These are phyloP conservation scores for Armadillidium nasatum DNA, from an alignment of 1,140 invertebrate species.

Conservation along the genomic window DNA sequence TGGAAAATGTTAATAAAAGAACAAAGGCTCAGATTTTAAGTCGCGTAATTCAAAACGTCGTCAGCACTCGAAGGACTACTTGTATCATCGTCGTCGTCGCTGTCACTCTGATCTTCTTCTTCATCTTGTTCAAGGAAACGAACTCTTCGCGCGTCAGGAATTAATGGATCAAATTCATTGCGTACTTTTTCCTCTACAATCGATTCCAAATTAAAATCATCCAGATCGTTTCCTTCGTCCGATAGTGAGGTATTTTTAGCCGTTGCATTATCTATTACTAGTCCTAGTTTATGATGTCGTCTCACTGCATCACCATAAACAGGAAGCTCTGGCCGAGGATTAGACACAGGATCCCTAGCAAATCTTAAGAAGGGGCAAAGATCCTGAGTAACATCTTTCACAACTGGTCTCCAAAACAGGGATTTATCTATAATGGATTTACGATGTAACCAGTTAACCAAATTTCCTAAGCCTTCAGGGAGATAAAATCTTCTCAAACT, in stretches of 20 bases:
- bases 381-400: neutral
- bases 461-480: neutral
- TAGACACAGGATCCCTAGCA: neutral
- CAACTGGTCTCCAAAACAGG: neutral
- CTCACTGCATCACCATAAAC: no score
- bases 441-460: neutral
- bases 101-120: neutral
- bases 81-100: neutral
- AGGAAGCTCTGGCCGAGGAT: neutral
- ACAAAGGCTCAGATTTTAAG: neutral
- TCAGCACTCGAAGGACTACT: neutral
- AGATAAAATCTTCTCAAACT: neutral
- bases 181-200: neutral
- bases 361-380: neutral
- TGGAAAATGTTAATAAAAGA: no score
- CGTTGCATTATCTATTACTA: no score
- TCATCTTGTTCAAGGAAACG: neutral
- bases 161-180: neutral
- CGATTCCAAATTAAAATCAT: neutral
- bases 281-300: no score
- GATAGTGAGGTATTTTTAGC: no score
- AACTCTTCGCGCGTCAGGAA: neutral
- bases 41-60: neutral
- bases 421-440: neutral
- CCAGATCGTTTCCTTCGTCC: no score